Conservation (phyloP, 2,113 vertebrate species). For the Varanus komodoensis region DNA sequence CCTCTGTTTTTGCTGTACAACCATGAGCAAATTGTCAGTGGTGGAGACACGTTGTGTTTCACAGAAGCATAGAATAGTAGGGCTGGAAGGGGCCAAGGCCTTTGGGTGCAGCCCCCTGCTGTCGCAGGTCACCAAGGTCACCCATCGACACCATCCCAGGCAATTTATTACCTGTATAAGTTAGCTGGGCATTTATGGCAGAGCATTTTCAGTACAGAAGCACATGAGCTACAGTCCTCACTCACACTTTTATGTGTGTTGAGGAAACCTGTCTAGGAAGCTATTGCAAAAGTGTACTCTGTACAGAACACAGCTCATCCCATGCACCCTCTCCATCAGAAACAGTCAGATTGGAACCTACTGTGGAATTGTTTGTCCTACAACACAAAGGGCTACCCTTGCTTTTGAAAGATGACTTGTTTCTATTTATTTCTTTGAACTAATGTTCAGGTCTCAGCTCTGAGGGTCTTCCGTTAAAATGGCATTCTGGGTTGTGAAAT, state of each 20-base stretch:
- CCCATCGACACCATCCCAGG: no score
- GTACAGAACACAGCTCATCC: neutral
- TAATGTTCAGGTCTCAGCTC: conserved; percentile 68
- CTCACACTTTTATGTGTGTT: neutral
- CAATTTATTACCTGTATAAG: neutral
- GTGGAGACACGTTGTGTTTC: neutral
- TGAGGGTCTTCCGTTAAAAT: conserved; percentile 71
- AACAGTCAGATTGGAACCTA: neutral
- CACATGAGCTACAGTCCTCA: neutral
- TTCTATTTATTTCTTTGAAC: conserved; percentile 63
- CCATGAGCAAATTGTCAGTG: neutral
- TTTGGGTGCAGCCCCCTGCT: no score
- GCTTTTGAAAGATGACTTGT: conserved; percentile 56
- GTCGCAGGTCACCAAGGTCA: no score
- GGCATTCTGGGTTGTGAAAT: conserved; percentile 70
- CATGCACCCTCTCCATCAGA: neutral
- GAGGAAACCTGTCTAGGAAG: neutral
- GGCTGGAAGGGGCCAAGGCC: no score
- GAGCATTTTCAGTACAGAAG: neutral
- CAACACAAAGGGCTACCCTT: neutral
- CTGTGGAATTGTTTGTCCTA: neutral
- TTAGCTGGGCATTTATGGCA: neutral
- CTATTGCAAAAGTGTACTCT: neutral
- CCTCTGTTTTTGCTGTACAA: neutral
- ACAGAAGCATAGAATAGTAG: no score